Conservation (phyloP, 2,888 invertebrate genomes). For the Archaeoteleia sp. region DNA sequence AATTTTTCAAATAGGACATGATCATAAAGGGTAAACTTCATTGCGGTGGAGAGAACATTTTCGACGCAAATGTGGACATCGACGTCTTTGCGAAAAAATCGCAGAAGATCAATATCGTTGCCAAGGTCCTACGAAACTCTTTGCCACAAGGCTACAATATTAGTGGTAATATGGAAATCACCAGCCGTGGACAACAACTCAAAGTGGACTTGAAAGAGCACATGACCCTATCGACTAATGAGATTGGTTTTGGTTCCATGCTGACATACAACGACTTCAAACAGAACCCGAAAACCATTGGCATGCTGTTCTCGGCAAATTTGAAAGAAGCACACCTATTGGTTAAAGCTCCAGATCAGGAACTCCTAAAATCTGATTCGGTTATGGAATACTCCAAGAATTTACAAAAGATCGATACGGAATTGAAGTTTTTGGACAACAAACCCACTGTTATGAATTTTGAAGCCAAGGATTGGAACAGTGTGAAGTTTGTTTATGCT, state of each 20-base stretch:
- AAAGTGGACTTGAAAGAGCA: conserved; percentile 70
- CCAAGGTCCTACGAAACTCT: conserved; percentile 64
- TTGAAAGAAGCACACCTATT: conserved; percentile 57
- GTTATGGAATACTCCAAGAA: conserved; percentile 76
- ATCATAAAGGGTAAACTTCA: conserved; percentile 74
- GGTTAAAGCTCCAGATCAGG: conserved; percentile 75
- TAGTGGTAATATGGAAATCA: conserved; percentile 71
- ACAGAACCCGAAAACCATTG: conserved; percentile 67
- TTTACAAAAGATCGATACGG: conserved; percentile 76
- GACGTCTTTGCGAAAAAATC: conserved; percentile 79
- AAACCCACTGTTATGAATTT: conserved; percentile 76
- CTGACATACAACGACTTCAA: conserved; percentile 71
- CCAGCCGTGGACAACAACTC: conserved; percentile 75
- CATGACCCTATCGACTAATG: conserved; percentile 62
- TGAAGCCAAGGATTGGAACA: conserved; percentile 78
- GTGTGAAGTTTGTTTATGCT: conserved; percentile 77
- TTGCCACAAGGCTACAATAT: conserved; percentile 72
- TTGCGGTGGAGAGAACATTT: conserved; percentile 70
- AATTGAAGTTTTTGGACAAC: conserved; percentile 76
- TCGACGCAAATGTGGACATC: conserved; percentile 75
- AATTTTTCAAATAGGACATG: conserved; percentile 75
- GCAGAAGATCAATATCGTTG: conserved; percentile 76
- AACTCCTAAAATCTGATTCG: conserved; percentile 77
- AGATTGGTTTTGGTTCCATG: conserved; percentile 67
- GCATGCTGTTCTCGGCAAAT: conserved; percentile 57